These are phyloP conservation scores for Popillia japonica DNA, from an alignment of 1,140 invertebrate species.

Conservation along the genomic window DNA sequence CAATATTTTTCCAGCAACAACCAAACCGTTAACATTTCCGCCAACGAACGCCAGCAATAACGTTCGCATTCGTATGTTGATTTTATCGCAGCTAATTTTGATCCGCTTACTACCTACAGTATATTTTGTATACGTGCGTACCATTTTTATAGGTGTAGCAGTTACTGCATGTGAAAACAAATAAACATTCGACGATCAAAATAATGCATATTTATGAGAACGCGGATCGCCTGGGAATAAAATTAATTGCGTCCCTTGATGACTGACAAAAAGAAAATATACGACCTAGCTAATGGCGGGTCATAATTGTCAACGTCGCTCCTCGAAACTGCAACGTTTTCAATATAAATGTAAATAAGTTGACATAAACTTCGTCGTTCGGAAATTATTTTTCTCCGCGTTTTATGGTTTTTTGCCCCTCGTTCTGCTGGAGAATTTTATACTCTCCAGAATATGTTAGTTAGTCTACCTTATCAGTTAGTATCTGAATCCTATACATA, in stretches of 20 bases:
- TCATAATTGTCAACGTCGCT: not conserved
- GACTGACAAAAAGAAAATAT: constrained; percentile 10
- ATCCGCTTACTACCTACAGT: not conserved
- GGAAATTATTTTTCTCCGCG: constrained; percentile 14
- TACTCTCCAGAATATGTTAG: no score
- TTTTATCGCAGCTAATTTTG: not conserved
- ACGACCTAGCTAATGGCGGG: not conserved
- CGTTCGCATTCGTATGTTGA: no score
- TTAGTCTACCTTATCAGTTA: no score
- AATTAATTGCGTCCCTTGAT: constrained; percentile 11
- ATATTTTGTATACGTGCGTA: not conserved
- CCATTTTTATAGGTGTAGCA: not conserved
- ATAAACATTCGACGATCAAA: constrained; percentile 8
- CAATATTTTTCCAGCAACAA: not conserved
- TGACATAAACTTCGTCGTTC: constrained; percentile 6
- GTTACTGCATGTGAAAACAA: not conserved
- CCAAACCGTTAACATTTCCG: not conserved
- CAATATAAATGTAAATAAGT: constrained; percentile 31
- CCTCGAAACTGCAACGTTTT: constrained; percentile 5
- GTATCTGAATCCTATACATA: no score
- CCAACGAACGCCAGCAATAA: not conserved
- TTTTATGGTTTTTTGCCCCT: no score
- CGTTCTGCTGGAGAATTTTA: no score
- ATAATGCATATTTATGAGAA: constrained; percentile 16
- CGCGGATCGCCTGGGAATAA: not conserved